Conservation (phyloP, 1,140 invertebrate genomes). For the Drosophila micromelanica region DNA sequence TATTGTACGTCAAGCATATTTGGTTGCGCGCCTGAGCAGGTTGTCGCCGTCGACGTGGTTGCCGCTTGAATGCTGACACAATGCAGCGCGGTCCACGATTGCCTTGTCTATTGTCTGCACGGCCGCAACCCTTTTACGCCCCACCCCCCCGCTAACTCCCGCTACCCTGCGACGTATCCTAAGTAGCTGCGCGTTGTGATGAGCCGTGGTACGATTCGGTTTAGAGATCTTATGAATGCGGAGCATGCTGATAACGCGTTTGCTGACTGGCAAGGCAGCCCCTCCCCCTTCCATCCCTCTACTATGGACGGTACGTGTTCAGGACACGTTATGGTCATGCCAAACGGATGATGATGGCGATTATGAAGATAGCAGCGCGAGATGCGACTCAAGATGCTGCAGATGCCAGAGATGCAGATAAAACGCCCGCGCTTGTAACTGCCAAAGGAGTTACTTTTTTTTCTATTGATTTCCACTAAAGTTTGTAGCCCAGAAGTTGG, state of each 20-base stretch:
- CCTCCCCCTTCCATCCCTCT: background rate
- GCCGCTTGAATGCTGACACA: constrained; percentile 65
- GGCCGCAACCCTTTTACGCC: constrained; percentile 9
- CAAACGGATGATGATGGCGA: constrained; percentile 68
- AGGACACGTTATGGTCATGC: constrained; percentile 61
- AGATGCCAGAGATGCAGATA: constrained; percentile 50
- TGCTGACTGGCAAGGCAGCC: background rate
- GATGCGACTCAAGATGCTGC: constrained; percentile 35
- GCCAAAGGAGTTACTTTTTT: constrained; percentile 16
- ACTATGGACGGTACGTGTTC: constrained; percentile 68
- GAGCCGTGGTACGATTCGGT: constrained; percentile 48
- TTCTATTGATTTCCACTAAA: constrained; percentile 47
- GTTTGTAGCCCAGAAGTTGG: background rate
- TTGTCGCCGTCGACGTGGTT: constrained; percentile 54
- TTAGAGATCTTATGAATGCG: constrained; percentile 78
- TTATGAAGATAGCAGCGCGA: constrained; percentile 67
- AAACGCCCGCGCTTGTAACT: constrained; percentile 42
- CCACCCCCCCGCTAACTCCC: background rate
- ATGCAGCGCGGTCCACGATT: constrained; percentile 34
- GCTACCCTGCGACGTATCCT: constrained; percentile 38
- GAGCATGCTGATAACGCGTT: constrained; percentile 73
- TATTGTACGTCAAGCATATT: constrained; percentile 73
- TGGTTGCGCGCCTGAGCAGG: constrained; percentile 56
- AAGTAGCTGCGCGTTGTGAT: constrained; percentile 68
- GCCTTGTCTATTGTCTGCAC: constrained; percentile 37